A percentile compares a stretch with the other conserved stretches of the same genome.
Conservation (phyloP, 2,113 vertebrate genomes). For the Ictidomys tridecemlineatus region DNA sequence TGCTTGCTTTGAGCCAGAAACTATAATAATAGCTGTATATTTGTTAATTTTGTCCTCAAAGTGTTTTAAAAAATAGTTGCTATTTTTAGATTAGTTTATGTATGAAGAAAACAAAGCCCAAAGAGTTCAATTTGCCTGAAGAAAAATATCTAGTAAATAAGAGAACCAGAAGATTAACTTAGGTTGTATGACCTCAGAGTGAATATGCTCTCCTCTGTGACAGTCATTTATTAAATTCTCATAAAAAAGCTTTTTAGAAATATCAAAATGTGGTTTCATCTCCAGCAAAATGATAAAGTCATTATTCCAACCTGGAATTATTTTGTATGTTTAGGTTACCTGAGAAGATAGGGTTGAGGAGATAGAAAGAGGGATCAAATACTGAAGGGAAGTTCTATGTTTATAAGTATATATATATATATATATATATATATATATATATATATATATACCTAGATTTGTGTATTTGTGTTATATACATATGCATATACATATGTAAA, state of each 20-base stretch:
- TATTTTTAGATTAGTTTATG: conserved; percentile 40
- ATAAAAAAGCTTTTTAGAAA: neutral
- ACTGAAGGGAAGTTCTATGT: neutral
- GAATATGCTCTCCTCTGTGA: neutral
- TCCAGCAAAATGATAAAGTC: neutral
- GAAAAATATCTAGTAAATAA: neutral
- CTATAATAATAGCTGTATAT: conserved; percentile 1
- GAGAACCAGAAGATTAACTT: neutral
- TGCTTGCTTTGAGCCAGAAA: neutral
- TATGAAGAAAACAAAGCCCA: neutral
- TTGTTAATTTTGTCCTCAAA: conserved; percentile 29
- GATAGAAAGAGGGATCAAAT: neutral
- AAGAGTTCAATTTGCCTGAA: neutral
- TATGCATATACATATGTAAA: neutral
- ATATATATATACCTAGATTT: neutral
- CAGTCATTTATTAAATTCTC: neutral
- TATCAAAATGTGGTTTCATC: neutral
- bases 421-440: neutral
- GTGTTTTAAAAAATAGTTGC: neutral
- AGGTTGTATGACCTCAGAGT: neutral
- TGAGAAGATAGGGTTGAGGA: neutral
- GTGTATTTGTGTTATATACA: neutral
- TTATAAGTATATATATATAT: neutral
- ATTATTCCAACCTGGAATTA: neutral
- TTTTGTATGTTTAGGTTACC: neutral